Percentiles rank a stretch among this genome's conserved stretches.
phyloP scores from a whole-genome alignment of 2,797 vertebrate species.

The Macropus fuliginosus region DNA sequence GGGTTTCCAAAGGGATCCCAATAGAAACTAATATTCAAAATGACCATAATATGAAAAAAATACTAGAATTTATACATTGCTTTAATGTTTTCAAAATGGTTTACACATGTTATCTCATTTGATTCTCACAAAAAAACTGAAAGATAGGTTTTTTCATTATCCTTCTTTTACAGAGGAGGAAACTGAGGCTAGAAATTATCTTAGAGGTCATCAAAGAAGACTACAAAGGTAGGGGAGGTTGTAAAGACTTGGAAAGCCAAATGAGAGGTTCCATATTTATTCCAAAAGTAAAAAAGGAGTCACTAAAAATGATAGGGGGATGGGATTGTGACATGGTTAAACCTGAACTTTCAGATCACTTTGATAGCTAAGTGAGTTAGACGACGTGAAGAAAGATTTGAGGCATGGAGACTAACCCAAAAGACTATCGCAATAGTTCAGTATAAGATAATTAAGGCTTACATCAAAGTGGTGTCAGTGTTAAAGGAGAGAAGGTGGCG shows the following conservation, averaged over 20 bases:
- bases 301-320: not conserved
- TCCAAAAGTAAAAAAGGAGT: not conserved
- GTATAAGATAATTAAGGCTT: not conserved
- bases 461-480: not conserved
- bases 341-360: not conserved
- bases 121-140: not conserved
- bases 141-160: not conserved
- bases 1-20: not conserved
- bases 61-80: not conserved
- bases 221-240: not conserved
- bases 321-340: not conserved
- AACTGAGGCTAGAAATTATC: not conserved
- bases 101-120: not conserved
- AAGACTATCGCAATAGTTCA: not conserved
- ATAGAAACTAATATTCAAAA: not conserved
- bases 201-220: not conserved
- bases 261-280: not conserved
- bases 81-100: not conserved
- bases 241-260: not conserved
- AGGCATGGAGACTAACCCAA: not conserved
- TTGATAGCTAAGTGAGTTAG: not conserved
- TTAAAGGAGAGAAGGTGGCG: not conserved
- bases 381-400: not conserved
- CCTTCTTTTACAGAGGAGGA: not conserved
- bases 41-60: not conserved